Evolutionary conservation across 2,888 invertebrate species (phyloP).

Genomic region (Lasioglossum malachurum): DNA sequence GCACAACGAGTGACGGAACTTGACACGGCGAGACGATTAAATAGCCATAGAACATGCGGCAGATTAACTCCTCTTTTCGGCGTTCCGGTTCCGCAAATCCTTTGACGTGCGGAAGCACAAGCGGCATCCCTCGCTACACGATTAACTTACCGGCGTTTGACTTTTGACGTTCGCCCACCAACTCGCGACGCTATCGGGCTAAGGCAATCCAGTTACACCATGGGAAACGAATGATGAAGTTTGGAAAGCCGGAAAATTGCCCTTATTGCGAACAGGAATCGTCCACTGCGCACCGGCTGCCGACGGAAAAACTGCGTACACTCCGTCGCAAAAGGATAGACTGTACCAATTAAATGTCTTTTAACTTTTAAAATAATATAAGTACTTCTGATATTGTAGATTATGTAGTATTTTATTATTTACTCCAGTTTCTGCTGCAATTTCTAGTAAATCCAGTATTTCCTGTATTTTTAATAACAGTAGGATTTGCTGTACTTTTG

Average conservation of each 20-base stretch:
- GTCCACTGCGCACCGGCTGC: neutral
- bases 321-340: neutral
- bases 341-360: neutral
- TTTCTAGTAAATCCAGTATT: neutral
- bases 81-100: conserved; percentile 39
- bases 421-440: too few relatives aligned
- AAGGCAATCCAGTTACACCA: conserved; percentile 24
- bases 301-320: neutral
- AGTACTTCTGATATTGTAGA: too few relatives aligned
- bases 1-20: conserved; percentile 5
- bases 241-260: neutral
- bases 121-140: conserved; percentile 22
- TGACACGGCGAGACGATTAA: conserved; percentile 36
- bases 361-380: neutral
- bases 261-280: neutral
- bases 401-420: too few relatives aligned
- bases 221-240: conserved; percentile 11
- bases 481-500: neutral
- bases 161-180: conserved; percentile 33
- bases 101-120: conserved; percentile 30
- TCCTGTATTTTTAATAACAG: neutral
- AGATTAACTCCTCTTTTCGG: conserved; percentile 42
- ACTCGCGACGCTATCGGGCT: neutral
- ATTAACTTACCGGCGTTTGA: conserved; percentile 47
- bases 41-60: conserved; percentile 36